These are phyloP conservation scores for Hypocryptadius cinnamomeus DNA, from an alignment of 2,113 vertebrate genomes.

Conservation along the genomic window DNA sequence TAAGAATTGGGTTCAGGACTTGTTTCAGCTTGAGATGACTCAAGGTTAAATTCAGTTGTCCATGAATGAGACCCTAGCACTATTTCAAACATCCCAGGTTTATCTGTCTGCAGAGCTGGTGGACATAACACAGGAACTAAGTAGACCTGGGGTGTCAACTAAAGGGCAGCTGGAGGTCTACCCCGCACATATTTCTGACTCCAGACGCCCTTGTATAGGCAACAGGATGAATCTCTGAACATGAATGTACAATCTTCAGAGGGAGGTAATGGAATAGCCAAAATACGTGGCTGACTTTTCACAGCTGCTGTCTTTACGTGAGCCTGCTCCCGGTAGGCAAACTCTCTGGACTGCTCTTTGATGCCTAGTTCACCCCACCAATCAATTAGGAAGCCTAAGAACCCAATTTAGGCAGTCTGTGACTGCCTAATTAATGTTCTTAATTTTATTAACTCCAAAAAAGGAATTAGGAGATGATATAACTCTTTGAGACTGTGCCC, in stretches of 20 bases:
- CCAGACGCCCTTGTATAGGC: not conserved
- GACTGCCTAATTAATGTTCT: slow-evolving; percentile 1
- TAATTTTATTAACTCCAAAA: slow-evolving; percentile 7
- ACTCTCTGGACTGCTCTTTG: not conserved
- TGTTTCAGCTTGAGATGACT: not conserved
- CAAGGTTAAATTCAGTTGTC: not conserved
- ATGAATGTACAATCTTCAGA: not conserved
- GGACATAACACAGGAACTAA: not conserved
- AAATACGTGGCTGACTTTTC: not conserved
- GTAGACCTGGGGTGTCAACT: not conserved
- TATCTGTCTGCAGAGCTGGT: not conserved
- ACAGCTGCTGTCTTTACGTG: not conserved
- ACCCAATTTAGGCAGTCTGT: not conserved
- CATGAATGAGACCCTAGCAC: not conserved
- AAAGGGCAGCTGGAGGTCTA: not conserved
- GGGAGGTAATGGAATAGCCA: not conserved
- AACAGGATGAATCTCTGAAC: not conserved
- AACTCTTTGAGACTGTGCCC: not conserved
- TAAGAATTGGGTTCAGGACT: not conserved
- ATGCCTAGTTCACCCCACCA: not conserved
- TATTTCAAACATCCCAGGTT: not conserved
- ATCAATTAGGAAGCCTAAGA: slow-evolving; percentile 7
- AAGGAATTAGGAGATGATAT: slow-evolving; percentile 2
- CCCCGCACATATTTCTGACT: not conserved
- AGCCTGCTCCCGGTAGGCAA: not conserved